phyloP scores from a whole-genome alignment of 2,113 vertebrate species.

The Agelaius phoeniceus region DNA sequence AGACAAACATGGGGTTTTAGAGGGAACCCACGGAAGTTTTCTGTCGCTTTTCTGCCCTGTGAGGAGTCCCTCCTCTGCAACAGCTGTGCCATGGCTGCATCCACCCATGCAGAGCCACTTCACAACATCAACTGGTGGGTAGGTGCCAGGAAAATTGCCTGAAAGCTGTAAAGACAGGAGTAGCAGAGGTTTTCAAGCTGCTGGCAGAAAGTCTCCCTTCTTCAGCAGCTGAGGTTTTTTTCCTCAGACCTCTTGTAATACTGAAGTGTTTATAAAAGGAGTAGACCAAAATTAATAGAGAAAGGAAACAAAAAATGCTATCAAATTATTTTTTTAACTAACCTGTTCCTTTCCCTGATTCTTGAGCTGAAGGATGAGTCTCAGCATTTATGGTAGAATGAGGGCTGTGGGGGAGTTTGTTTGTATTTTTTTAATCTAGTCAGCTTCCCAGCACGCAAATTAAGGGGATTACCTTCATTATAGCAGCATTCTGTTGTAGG shows the following conservation, averaged over 20 bases:
- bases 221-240: neutral
- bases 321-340: neutral
- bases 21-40: neutral
- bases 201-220: neutral
- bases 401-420: neutral
- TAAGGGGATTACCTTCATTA: neutral
- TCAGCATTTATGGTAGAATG: neutral
- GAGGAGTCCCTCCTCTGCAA: slow-evolving; percentile 20
- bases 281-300: neutral
- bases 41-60: neutral
- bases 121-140: neutral
- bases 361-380: neutral
- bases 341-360: neutral
- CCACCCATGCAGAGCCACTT: neutral
- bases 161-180: neutral
- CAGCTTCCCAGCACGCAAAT: neutral
- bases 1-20: neutral
- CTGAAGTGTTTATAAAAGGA: neutral
- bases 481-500: neutral
- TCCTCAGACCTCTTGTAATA: neutral
- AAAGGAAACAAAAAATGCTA: neutral
- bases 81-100: neutral
- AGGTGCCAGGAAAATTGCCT: neutral
- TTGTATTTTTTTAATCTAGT: neutral
- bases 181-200: neutral